These are phyloP conservation scores for Phrynosoma blainvillii DNA, from an alignment of 2,113 vertebrate genomes.

Conservation along the genomic window DNA sequence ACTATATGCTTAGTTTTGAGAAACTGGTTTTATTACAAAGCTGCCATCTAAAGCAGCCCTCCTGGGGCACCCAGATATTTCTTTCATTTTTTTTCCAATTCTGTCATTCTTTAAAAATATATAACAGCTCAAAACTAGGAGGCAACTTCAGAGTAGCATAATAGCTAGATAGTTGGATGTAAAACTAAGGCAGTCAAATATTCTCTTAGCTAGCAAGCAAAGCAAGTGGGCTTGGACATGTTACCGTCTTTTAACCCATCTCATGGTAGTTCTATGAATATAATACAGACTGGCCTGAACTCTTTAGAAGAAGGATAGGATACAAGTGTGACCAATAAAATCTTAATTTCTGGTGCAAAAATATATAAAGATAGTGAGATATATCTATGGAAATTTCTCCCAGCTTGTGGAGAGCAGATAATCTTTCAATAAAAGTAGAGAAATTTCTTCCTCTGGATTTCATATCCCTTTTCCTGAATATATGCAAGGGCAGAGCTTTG, in stretches of 20 bases:
- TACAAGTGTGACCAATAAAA: slow-evolving; percentile 1
- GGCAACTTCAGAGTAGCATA: too few relatives aligned
- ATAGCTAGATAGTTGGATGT: background rate
- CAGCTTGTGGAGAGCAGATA: background rate
- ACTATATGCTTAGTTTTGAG: too few relatives aligned
- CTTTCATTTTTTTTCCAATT: background rate
- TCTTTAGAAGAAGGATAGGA: background rate
- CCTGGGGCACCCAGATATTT: background rate
- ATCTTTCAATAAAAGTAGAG: slow-evolving; percentile 2
- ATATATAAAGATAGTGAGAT: background rate
- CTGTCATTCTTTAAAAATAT: background rate
- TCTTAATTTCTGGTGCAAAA: slow-evolving; percentile 5
- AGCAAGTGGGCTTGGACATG: background rate
- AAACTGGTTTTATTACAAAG: background rate
- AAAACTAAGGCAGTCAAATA: background rate
- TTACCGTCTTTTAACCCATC: background rate
- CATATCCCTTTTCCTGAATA: background rate
- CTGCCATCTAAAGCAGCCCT: background rate
- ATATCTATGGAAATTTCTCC: slow-evolving; percentile 11
- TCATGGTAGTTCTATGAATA: background rate
- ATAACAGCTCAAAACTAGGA: background rate
- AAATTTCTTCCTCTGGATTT: background rate
- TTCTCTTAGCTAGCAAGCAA: background rate
- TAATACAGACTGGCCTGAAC: background rate
- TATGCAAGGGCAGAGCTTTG: background rate